Percentiles rank a stretch among this genome's conserved stretches.
Conservation (phyloP, 2,113 vertebrate genomes). For the Phaetusa simplex region DNA sequence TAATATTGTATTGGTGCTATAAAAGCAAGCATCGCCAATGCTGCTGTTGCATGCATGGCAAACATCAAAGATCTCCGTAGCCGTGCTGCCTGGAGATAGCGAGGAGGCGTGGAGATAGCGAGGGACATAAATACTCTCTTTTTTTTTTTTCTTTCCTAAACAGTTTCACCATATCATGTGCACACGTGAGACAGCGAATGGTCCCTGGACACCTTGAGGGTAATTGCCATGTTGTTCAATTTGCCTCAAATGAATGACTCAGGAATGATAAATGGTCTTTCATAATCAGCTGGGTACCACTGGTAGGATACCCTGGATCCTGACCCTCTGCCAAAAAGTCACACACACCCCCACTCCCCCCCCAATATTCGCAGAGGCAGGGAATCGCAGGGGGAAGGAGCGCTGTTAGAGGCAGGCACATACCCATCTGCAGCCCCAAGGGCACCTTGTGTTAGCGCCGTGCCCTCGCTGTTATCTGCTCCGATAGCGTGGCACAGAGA, state of each 20-base stretch:
- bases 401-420: slow-evolving; percentile 12
- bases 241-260: neutral
- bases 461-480: neutral
- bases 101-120: neutral
- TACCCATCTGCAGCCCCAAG: neutral
- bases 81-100: neutral
- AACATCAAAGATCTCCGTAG: neutral
- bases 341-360: too few relatives aligned
- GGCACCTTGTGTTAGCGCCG: neutral
- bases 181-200: neutral
- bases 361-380: neutral
- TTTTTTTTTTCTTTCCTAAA: neutral
- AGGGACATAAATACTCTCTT: neutral
- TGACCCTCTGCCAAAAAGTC: slow-evolving; percentile 36
- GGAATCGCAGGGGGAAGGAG: neutral
- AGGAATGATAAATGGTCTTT: neutral
- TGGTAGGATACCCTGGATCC: neutral
- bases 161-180: neutral
- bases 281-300: neutral
- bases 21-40: neutral
- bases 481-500: accelerated
- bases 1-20: neutral
- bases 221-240: slow-evolving; percentile 42
- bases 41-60: neutral
- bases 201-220: neutral